Evolutionary conservation across 64 coral and sea anemone genomes (phyloP), one percentile per base, ranked within the genome.

Genomic region (Actinia equina): DNA sequence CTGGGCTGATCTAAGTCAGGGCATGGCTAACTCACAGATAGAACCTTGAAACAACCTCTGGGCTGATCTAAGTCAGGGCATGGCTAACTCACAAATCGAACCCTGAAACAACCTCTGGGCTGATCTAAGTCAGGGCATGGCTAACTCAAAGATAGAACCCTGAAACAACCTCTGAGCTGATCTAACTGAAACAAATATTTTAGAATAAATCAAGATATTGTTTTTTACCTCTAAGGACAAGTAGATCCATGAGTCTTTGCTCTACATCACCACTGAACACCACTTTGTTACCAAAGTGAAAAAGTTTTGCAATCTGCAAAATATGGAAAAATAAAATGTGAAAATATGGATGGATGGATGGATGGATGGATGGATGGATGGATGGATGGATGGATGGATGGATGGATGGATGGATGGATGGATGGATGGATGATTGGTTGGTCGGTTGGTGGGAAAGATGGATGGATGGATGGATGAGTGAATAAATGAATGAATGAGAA

Each of bases 231-330:
- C 83, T 90, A 37, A 99, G 49, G 26, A 71, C 8, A n/a, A 94
- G 83, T 4, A 95, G 76, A 44, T 99, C 88, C 44, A 25, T 19
- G 14, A 99, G 87, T 37, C 91, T 90, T 59, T 91, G 85, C 43
- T 99, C 91, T 61, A 99, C 79, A 58, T 99, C 97, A 30, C 87
- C 77, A 51, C 82, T 63, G 37, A 99, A 99, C 30, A 90, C 80
- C 43, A 95, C 86, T 83, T 78, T 93, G 90, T 99, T 99, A 14
- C 90, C 88, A 80, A 88, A 80, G 44, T 88, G 81, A 83, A 99
- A 99, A 51, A 93, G 82, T 65, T 74, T 95, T 41, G 97, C 94
- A 2, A 99, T 90, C 97, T 81, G 44, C 5, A 51, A 52, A 81
- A 57, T 13, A 16, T 57, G 11, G 55, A 57, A 57, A 11, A 54